phyloP scores from a whole-genome alignment of 2,888 invertebrate genomes.

The Synergus itoensis region DNA sequence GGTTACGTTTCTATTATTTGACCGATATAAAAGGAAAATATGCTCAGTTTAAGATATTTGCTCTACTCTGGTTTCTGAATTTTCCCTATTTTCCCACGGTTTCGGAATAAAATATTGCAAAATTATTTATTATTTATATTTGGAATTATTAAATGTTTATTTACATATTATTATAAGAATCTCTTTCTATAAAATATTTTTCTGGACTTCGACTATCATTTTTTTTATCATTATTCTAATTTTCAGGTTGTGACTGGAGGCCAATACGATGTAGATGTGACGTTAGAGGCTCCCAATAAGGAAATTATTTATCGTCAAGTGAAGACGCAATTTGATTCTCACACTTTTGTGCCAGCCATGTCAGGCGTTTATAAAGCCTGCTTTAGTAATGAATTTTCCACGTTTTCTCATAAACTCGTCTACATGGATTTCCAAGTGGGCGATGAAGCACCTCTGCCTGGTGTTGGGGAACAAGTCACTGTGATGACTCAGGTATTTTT shows the following conservation, averaged over 20 bases:
- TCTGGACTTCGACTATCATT: background rate
- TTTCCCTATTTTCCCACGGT: background rate
- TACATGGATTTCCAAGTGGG: constrained; percentile 99
- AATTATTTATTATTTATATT: too few species aligned
- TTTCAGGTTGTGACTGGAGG: constrained; percentile 97
- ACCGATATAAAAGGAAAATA: constrained; percentile 45
- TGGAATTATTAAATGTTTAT: background rate
- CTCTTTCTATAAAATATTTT: background rate
- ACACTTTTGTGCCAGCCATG: constrained; percentile 88
- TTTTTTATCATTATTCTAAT: background rate
- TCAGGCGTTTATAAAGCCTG: constrained; percentile 92
- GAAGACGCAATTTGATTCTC: constrained; percentile 97
- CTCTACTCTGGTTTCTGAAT: background rate
- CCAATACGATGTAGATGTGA: constrained; percentile 98
- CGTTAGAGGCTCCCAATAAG: constrained; percentile 91
- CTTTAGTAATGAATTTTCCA: constrained; percentile 99
- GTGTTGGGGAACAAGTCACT: constrained; percentile 92
- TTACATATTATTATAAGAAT: background rate
- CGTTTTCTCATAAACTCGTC: constrained; percentile 98
- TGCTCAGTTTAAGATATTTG: background rate
- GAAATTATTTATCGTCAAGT: constrained; percentile 94
- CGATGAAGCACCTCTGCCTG: constrained; percentile 91
- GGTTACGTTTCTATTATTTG: constrained; percentile 4
- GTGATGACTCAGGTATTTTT: constrained; percentile 92
- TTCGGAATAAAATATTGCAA: background rate